Evolutionary conservation across 2,797 vertebrate species (phyloP).

Genomic region (Sphenodon punctatus): DNA sequence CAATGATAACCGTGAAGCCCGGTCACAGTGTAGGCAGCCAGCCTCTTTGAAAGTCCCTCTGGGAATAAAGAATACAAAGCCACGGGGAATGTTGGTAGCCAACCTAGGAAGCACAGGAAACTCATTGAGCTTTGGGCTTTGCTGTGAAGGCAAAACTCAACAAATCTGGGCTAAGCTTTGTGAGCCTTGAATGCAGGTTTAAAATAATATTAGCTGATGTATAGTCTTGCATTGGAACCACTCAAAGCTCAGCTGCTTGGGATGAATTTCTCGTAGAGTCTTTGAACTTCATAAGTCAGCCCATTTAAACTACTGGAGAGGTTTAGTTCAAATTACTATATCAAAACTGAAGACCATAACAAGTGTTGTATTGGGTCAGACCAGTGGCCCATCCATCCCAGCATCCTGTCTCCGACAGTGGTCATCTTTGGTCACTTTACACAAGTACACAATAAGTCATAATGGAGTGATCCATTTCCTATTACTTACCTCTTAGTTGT

Average conservation of each 20-base stretch:
- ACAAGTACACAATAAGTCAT: too few relatives aligned
- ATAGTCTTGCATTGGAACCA: not conserved
- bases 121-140: not conserved
- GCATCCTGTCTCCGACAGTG: too few relatives aligned
- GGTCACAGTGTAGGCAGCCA: not conserved
- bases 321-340: not conserved
- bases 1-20: too few relatives aligned
- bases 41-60: not conserved
- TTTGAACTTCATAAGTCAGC: not conserved
- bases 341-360: too few relatives aligned
- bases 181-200: not conserved
- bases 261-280: fast-evolving
- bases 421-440: too few relatives aligned
- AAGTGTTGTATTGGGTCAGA: too few relatives aligned
- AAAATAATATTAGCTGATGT: not conserved
- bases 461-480: too few relatives aligned
- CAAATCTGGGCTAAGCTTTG: not conserved
- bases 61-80: not conserved
- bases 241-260: not conserved
- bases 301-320: fast-evolving
- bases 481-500: too few relatives aligned
- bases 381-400: too few relatives aligned
- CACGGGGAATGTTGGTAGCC: conserved; percentile 11
- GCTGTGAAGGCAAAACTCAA: not conserved
- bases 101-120: not conserved